Conservation (phyloP, 2,888 invertebrate genomes). For the Steinernema scapterisci region DNA sequence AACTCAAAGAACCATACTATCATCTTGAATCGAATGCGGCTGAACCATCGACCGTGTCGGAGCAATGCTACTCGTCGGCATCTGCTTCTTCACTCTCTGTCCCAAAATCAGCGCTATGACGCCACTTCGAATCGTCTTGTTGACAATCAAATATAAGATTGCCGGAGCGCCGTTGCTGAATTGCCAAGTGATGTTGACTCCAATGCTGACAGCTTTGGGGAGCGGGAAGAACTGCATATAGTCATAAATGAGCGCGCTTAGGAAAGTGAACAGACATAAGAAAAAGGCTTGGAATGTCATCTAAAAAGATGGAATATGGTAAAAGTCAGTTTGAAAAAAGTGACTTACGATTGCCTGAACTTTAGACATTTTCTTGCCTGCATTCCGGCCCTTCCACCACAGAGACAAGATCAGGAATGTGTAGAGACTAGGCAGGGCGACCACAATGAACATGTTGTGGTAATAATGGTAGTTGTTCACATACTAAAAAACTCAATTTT, state of each 20-base stretch:
- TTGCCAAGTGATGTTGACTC: constrained; percentile 14
- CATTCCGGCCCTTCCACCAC: constrained; percentile 1
- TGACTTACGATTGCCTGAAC: not conserved
- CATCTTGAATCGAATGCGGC: not conserved
- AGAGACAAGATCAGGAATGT: not conserved
- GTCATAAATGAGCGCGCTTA: constrained; percentile 12
- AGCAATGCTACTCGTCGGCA: not conserved
- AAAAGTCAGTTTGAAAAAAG: too few species aligned
- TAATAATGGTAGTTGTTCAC: not conserved
- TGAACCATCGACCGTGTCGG: not conserved
- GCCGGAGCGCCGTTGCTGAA: constrained; percentile 19
- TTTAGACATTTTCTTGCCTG: not conserved
- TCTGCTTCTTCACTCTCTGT: not conserved
- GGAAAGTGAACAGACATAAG: constrained; percentile 19
- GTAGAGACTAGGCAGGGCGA: not conserved
- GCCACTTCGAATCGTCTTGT: constrained; percentile 8
- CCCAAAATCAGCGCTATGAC: not conserved
- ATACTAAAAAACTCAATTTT: not conserved
- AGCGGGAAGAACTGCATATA: constrained; percentile 7
- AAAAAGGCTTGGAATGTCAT: constrained; percentile 25
- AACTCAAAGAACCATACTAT: too few species aligned
- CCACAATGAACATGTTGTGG: constrained; percentile 3
- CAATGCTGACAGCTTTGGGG: not conserved
- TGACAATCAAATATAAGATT: not conserved
- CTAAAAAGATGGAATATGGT: too few species aligned